phyloP scores from a whole-genome alignment of 2,888 invertebrate species.

The Netelia fuscicornis region DNA sequence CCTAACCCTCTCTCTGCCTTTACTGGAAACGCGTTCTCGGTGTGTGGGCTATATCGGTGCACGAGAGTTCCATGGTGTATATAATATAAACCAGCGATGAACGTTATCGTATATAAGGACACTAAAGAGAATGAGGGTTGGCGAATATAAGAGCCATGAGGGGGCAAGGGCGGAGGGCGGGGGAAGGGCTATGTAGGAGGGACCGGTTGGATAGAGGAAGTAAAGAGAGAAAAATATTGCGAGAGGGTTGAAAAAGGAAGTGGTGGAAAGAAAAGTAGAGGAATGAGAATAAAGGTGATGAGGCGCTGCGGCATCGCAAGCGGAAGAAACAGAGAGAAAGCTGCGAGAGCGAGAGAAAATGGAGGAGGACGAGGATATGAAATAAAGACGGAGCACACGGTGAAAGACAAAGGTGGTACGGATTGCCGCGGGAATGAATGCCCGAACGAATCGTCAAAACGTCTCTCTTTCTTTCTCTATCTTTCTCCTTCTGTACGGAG shows the following conservation, averaged over 20 bases:
- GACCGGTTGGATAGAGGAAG: too few relatives aligned
- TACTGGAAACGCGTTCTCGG: neutral
- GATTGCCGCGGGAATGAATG: constrained; percentile 47
- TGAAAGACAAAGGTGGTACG: constrained; percentile 35
- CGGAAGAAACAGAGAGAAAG: neutral
- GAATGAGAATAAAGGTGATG: neutral
- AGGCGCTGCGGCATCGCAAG: neutral
- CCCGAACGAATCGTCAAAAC: constrained; percentile 37
- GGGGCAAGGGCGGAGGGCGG: neutral
- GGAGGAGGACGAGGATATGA: constrained; percentile 18
- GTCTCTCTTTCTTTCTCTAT: constrained; percentile 18
- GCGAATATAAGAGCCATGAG: neutral
- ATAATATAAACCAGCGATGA: neutral
- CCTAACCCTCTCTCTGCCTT: neutral
- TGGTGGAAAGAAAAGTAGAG: constrained; percentile 2
- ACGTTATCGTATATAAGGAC: neutral
- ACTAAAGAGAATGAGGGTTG: neutral
- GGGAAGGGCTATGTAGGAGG: neutral
- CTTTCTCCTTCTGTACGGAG: neutral
- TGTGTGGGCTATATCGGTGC: neutral
- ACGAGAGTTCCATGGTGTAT: neutral
- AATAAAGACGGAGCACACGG: constrained; percentile 37
- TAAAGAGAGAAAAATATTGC: neutral
- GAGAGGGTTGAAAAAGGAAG: constrained; percentile 20
- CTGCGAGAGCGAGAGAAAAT: constrained; percentile 12